A percentile compares a stretch with the other conserved stretches of the same genome.
Evolutionary conservation across 2,888 invertebrate genomes (phyloP).

Genomic region (Drosophila mayaguana): DNA sequence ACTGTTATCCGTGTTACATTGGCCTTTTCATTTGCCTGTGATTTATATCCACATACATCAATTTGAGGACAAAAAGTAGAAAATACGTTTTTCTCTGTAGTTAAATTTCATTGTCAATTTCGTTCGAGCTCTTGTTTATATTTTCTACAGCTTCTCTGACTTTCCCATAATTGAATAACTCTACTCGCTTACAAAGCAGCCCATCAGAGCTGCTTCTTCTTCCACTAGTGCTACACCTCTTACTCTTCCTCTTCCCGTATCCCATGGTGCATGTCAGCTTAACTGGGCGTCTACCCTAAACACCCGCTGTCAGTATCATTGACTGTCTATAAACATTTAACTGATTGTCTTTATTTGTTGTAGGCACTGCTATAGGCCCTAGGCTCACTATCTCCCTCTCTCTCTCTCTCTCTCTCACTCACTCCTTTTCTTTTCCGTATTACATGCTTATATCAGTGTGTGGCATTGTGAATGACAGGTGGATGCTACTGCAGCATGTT

Average conservation of each 20-base stretch:
- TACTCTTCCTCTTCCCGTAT: not conserved
- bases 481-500: conserved; percentile 65
- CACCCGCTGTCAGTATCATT: conserved; percentile 47
- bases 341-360: conserved; percentile 10
- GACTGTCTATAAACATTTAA: conserved; percentile 50
- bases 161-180: conserved; percentile 21
- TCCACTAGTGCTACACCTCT: not conserved
- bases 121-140: not conserved
- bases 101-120: not conserved
- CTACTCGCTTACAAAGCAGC: not conserved
- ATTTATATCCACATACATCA: no score
- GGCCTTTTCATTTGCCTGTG: no score
- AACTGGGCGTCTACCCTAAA: conserved; percentile 5
- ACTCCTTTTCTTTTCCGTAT: conserved; percentile 24
- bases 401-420: conserved; percentile 11
- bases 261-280: conserved; percentile 44
- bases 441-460: conserved; percentile 40
- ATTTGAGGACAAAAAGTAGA: no score
- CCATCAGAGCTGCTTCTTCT: not conserved
- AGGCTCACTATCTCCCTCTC: not conserved
- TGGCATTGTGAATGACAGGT: conserved; percentile 64
- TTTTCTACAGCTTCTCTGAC: not conserved
- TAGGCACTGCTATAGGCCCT: not conserved
- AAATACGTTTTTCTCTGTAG: not conserved
- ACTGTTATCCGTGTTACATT: no score